Conservation (phyloP, 2,797 vertebrate species). For the Setipinna tenuifilis region DNA sequence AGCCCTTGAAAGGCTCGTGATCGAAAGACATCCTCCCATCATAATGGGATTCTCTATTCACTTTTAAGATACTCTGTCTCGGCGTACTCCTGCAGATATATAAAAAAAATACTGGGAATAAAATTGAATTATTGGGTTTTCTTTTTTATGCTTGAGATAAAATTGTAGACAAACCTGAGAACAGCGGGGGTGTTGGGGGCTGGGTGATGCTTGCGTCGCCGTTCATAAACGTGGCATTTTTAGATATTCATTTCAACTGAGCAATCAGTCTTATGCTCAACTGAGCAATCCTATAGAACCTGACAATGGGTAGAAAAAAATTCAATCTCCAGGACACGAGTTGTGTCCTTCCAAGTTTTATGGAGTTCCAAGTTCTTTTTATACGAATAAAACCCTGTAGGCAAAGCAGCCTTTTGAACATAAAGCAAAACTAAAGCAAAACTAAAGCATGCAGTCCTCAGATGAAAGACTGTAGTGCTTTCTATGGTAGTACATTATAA, state of each 20-base stretch:
- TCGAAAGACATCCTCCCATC: constrained; percentile 1
- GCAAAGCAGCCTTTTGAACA: neutral
- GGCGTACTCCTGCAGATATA: neutral
- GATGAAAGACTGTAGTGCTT: neutral
- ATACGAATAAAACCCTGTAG: neutral
- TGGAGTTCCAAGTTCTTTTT: neutral
- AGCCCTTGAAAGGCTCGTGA: neutral
- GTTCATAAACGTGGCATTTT: neutral
- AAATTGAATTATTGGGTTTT: neutral
- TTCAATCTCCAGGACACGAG: neutral
- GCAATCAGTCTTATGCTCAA: neutral
- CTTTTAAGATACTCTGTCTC: neutral
- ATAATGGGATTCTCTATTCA: neutral
- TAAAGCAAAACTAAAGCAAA: neutral
- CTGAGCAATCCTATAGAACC: too few relatives aligned
- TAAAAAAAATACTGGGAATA: neutral
- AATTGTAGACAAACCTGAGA: neutral
- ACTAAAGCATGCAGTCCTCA: neutral
- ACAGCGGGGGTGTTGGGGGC: neutral
- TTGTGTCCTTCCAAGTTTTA: neutral
- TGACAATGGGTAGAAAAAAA: neutral
- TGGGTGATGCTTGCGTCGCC: neutral
- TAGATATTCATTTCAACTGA: neutral
- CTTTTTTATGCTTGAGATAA: neutral
- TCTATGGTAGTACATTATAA: neutral